These are phyloP conservation scores for Erebia palarica DNA, from an alignment of 2,888 invertebrate species.

Conservation along the genomic window DNA sequence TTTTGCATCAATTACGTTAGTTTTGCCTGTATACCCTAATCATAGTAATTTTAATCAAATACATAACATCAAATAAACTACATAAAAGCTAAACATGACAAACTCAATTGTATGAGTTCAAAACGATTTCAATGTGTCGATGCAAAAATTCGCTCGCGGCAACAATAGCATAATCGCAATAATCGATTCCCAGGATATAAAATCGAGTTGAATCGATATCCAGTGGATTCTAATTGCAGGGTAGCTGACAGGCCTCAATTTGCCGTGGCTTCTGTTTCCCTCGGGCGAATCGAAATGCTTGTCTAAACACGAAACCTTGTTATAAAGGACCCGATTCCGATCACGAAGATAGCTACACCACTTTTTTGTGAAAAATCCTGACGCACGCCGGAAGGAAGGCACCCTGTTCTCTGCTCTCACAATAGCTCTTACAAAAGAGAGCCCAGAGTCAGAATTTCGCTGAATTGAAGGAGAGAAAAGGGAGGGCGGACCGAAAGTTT, in stretches of 20 bases:
- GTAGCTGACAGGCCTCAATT: conserved; percentile 41
- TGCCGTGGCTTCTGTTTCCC: conserved; percentile 40
- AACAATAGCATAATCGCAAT: conserved; percentile 33
- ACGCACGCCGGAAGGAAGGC: too few relatives aligned
- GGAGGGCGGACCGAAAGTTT: too few relatives aligned
- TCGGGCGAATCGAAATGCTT: conserved; percentile 30
- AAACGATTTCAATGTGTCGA: conserved; percentile 10
- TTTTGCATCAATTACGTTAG: too few relatives aligned
- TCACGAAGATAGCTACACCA: background rate
- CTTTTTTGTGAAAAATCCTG: too few relatives aligned
- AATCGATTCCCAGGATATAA: conserved; percentile 43
- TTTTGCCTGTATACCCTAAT: too few relatives aligned
- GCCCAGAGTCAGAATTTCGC: too few relatives aligned
- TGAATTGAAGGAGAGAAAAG: too few relatives aligned
- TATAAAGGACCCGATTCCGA: conserved; percentile 20
- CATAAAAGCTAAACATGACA: background rate
- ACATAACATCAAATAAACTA: background rate
- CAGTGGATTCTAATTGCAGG: conserved; percentile 35
- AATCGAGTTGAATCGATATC: conserved; percentile 31
- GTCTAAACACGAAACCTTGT: conserved; percentile 26
- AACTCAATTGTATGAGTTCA: background rate
- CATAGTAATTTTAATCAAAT: background rate
- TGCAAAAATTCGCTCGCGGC: conserved; percentile 28
- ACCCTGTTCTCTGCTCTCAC: too few relatives aligned
- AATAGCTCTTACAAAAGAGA: too few relatives aligned